Evolutionary conservation across 2,797 vertebrate genomes (phyloP), one percentile per base, ranked within the genome.

Genomic region (Arnoldichthys spilopterus): DNA sequence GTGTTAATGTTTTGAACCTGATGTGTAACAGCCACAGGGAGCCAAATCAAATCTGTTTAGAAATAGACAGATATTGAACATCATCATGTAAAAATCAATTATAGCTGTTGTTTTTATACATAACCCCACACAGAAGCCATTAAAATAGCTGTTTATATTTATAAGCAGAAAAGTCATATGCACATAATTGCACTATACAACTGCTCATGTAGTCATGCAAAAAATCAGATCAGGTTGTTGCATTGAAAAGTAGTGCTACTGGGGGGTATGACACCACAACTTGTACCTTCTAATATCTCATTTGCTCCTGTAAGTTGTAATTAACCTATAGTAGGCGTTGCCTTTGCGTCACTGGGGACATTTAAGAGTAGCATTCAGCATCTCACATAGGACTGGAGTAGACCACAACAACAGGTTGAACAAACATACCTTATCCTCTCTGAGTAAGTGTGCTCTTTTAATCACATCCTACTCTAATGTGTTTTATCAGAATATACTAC

Each of bases 311-410:
- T 54, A 32, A 30, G 66, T 24, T 70, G 26, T n/a, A 59, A 78
- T 30, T 20, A 63, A 72, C 24, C 49, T 72, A 18, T 11, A 54
- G 49, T 78, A 30, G 69, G 77, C 64, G 69, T 77, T 68, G 12
- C 56, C 20, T 68, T 32, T 68, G 15, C 22, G 32, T 54, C 68
- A 78, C 18, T 12, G 58, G 2, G 15, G 51, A 32, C 12, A 56
- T 45, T 43, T 78, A 72, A 78, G 72, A 22, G 61, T 37, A 64
- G 69, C 12, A 43, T 43, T 58, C 53, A 34, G 40, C 32, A 51
- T 24, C 16, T 6, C 24, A 40, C 5, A 49, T 59, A 9, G 63
- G 12, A 45, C 13, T 56, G 3, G 12, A 64, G 34, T 1, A 68
- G 43, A 15, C 16, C 7, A 18, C 15, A 66, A 45, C 59, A 64